phyloP scores from a whole-genome alignment of 2,113 vertebrate species.

The Rynchops niger region DNA sequence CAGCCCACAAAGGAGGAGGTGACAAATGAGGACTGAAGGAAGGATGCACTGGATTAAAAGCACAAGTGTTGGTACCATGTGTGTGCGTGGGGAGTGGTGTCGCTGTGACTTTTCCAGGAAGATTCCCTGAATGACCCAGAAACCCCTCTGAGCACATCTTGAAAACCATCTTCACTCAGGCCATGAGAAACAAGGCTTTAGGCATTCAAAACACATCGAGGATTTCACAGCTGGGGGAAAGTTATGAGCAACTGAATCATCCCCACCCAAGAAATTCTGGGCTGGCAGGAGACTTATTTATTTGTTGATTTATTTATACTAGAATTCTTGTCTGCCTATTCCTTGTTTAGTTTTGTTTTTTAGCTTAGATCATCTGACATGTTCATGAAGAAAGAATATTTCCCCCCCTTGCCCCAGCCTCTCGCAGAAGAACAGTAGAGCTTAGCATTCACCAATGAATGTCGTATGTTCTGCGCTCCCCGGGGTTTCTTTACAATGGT shows the following conservation, averaged over 20 bases:
- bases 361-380: constrained; percentile 11
- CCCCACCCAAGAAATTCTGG: not conserved
- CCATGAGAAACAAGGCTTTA: not conserved
- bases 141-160: not conserved
- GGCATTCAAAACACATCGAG: not conserved
- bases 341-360: constrained; percentile 15
- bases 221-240: not conserved
- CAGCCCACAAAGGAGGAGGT: constrained; percentile 39
- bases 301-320: constrained; percentile 66
- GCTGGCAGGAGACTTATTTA: constrained; percentile 25
- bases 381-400: not conserved
- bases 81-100: not conserved
- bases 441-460: not conserved
- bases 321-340: constrained; percentile 24
- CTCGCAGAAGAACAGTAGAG: not conserved
- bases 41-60: constrained; percentile 52
- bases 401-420: not conserved
- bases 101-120: constrained; percentile 35
- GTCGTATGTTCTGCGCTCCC: not conserved
- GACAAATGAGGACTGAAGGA: not conserved
- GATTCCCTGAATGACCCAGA: constrained; percentile 40
- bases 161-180: not conserved
- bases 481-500: constrained; percentile 15
- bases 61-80: constrained; percentile 56
- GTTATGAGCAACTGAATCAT: not conserved